These are phyloP conservation scores for Solenopsis invicta DNA, from an alignment of 1,140 invertebrate genomes.

Conservation along the genomic window DNA sequence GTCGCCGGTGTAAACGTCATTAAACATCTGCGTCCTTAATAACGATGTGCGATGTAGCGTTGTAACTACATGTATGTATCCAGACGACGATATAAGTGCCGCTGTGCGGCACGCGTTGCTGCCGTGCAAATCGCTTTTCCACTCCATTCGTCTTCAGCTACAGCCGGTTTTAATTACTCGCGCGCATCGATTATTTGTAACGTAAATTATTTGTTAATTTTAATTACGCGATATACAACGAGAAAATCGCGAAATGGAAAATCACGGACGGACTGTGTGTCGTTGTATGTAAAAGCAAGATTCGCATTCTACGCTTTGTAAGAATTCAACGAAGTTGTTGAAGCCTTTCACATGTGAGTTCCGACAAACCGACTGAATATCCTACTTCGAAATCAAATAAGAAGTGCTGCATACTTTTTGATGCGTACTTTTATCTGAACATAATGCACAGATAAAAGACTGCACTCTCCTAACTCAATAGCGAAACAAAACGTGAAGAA, in stretches of 20 bases:
- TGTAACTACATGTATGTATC: slow-evolving; percentile 65
- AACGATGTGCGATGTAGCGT: slow-evolving; percentile 63
- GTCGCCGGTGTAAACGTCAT: slow-evolving; percentile 67
- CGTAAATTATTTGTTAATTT: background rate
- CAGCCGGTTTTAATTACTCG: background rate
- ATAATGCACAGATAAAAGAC: slow-evolving; percentile 12
- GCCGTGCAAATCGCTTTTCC: slow-evolving; percentile 74
- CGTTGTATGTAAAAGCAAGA: background rate
- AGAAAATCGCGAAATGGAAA: background rate
- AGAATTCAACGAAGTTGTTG: slow-evolving; percentile 2
- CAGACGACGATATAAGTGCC: slow-evolving; percentile 70
- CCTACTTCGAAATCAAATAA: slow-evolving; percentile 6
- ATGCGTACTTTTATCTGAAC: background rate
- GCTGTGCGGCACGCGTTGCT: slow-evolving; percentile 68
- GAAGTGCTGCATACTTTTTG: background rate
- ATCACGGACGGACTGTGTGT: background rate
- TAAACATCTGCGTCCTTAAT: slow-evolving; percentile 76
- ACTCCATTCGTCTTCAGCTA: slow-evolving; percentile 4
- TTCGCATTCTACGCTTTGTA: background rate
- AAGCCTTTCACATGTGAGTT: background rate
- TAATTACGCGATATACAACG: too few relatives aligned
- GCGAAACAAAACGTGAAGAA: background rate
- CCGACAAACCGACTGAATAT: background rate
- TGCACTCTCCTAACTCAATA: background rate
- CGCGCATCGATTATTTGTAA: slow-evolving; percentile 6